Evolutionary conservation across 2,113 vertebrate genomes (phyloP).

Genomic region (Oryzias javanicus): DNA sequence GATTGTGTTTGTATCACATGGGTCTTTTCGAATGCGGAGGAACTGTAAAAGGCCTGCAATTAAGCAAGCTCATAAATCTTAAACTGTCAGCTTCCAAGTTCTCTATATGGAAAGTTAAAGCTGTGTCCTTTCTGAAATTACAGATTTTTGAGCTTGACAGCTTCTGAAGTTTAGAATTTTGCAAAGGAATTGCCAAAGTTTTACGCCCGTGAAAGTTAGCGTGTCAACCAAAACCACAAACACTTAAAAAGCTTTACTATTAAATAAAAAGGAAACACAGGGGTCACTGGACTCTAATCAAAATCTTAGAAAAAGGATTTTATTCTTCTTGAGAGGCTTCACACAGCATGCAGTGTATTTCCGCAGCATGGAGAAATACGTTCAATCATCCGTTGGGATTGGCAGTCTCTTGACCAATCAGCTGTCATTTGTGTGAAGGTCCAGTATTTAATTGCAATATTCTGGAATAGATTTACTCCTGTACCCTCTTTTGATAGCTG

Average conservation of each 20-base stretch:
- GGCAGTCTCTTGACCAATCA: no score
- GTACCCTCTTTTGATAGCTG: no score
- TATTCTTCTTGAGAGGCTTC: constrained; percentile 41
- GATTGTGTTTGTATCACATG: constrained; percentile 40
- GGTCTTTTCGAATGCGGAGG: constrained; percentile 26
- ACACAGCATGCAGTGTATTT: no score
- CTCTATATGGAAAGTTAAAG: constrained; percentile 34
- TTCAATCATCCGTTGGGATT: constrained; percentile 52
- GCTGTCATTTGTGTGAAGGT: no score
- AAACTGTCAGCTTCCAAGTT: constrained; percentile 47
- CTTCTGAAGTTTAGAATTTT: constrained; percentile 37
- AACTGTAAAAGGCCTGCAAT: constrained; percentile 51
- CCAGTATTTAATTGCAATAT: no score
- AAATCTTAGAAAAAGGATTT: constrained; percentile 44
- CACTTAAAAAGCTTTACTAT: constrained; percentile 9
- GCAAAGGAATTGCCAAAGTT: constrained; percentile 36
- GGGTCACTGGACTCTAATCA: constrained; percentile 53
- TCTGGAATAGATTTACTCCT: no score
- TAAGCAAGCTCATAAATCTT: constrained; percentile 59
- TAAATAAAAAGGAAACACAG: constrained; percentile 20
- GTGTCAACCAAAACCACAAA: constrained; percentile 32
- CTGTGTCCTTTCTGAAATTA: constrained; percentile 45
- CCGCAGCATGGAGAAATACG: constrained; percentile 31
- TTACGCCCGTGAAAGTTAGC: constrained; percentile 19
- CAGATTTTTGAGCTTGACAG: constrained; percentile 43